Conservation (phyloP, 2,888 invertebrate species). For the Tetragnatha montana region DNA sequence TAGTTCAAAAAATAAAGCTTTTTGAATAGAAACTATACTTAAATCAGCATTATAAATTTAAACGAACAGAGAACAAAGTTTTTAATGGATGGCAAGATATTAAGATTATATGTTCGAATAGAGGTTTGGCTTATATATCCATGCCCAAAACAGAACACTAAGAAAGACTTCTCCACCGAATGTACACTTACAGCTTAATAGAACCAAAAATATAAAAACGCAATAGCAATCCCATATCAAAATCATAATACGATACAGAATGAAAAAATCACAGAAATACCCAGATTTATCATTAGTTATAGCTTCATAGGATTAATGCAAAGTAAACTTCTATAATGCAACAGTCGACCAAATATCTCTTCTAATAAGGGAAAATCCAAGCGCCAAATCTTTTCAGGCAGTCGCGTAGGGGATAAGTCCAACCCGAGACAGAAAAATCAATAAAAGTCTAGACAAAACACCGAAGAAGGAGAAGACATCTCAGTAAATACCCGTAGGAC, state of each 20-base stretch:
- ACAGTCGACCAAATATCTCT: not conserved
- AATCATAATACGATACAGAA: not conserved
- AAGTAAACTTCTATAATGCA: not conserved
- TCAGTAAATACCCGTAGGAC: not conserved
- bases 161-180: too few relatives aligned
- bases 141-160: too few relatives aligned
- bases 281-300: not conserved
- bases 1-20: too few relatives aligned
- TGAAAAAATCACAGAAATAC: not conserved
- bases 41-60: too few relatives aligned
- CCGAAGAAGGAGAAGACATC: not conserved
- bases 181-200: too few relatives aligned
- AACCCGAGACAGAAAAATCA: not conserved
- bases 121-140: too few relatives aligned
- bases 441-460: not conserved
- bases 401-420: not conserved
- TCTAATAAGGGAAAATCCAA: not conserved
- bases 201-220: too few relatives aligned
- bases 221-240: too few relatives aligned
- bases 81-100: too few relatives aligned
- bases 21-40: too few relatives aligned
- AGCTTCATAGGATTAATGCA: not conserved
- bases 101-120: too few relatives aligned
- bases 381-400: not conserved
- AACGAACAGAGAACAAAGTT: too few relatives aligned